Percentiles rank a stretch among this genome's conserved stretches.
phyloP scores from a whole-genome alignment of 1,140 invertebrate species.

The Euglossa dilemma region DNA sequence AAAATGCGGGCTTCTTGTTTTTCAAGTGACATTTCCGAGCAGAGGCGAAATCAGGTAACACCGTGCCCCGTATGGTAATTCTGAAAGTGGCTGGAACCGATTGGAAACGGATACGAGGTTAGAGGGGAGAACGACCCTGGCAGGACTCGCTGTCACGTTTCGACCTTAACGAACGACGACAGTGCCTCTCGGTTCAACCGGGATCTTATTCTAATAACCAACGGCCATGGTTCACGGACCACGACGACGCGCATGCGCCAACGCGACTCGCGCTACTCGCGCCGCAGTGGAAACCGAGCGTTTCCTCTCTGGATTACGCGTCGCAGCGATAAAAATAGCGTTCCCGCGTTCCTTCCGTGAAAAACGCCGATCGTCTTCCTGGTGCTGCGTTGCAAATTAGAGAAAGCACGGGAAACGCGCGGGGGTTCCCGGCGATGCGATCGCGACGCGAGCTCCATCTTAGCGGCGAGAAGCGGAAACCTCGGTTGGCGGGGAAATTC shows the following conservation, averaged over 20 bases:
- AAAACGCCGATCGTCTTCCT: slow-evolving; percentile 32
- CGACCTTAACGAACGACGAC: slow-evolving; percentile 26
- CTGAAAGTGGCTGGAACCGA: slow-evolving; percentile 19
- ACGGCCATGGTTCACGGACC: neutral
- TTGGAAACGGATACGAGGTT: slow-evolving; percentile 12
- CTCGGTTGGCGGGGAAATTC: no score
- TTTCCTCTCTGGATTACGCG: slow-evolving; percentile 1
- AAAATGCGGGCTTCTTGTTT: slow-evolving; percentile 13
- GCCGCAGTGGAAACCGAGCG: neutral
- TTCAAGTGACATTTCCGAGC: slow-evolving; percentile 51
- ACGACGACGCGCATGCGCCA: neutral
- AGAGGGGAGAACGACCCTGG: slow-evolving; percentile 24
- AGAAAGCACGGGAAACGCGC: slow-evolving; percentile 37
- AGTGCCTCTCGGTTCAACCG: neutral
- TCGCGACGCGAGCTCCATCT: neutral
- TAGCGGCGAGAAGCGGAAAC: neutral
- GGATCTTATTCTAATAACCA: neutral
- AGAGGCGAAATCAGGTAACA: slow-evolving; percentile 17
- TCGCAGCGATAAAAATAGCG: neutral
- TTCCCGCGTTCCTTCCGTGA: slow-evolving; percentile 11
- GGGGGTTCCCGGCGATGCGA: neutral
- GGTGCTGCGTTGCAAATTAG: slow-evolving; percentile 36
- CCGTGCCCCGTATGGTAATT: slow-evolving; percentile 34
- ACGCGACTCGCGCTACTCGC: neutral
- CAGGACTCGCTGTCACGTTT: neutral